A percentile compares a stretch with the other conserved stretches of the same genome.
Evolutionary conservation across 23 tunicate genomes (phyloP).

Genomic region (Oikopleura albicans): DNA sequence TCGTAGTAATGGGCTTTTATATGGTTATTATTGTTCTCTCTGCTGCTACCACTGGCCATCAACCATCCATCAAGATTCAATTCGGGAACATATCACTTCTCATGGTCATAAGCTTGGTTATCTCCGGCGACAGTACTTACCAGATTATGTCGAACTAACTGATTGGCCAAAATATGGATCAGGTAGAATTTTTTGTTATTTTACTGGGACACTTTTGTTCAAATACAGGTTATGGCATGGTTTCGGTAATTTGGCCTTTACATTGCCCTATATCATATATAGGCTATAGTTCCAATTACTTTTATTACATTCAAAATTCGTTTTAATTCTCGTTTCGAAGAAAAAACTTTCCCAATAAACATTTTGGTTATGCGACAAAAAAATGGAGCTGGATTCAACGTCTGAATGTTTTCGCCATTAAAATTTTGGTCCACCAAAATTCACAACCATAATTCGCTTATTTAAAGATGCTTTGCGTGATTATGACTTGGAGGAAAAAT

Average conservation of each 20-base stretch:
- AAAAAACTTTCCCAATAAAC: too few species aligned
- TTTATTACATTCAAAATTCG: too few species aligned
- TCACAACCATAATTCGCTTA: too few species aligned
- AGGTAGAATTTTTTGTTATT: neutral
- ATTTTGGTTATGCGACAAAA: too few species aligned
- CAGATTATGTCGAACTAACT: neutral
- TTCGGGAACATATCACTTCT: neutral
- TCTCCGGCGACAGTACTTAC: neutral
- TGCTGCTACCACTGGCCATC: neutral
- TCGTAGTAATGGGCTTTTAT: neutral
- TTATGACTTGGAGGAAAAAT: neutral
- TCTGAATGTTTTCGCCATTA: too few species aligned
- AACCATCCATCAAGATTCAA: neutral
- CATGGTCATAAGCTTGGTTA: neutral
- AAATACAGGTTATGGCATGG: too few species aligned
- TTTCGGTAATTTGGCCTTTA: too few species aligned
- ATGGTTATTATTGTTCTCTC: neutral
- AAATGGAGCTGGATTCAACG: too few species aligned
- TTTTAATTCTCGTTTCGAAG: too few species aligned
- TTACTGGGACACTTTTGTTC: neutral
- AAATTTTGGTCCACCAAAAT: too few species aligned
- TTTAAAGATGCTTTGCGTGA: neutral
- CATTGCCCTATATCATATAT: too few species aligned
- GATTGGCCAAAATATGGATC: neutral
- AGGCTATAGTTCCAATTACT: too few species aligned